A percentile compares a stretch with the other conserved stretches of the same genome.
These are phyloP conservation scores for Azemiops feae DNA, from an alignment of 2,113 vertebrate genomes.

Conservation along the genomic window DNA sequence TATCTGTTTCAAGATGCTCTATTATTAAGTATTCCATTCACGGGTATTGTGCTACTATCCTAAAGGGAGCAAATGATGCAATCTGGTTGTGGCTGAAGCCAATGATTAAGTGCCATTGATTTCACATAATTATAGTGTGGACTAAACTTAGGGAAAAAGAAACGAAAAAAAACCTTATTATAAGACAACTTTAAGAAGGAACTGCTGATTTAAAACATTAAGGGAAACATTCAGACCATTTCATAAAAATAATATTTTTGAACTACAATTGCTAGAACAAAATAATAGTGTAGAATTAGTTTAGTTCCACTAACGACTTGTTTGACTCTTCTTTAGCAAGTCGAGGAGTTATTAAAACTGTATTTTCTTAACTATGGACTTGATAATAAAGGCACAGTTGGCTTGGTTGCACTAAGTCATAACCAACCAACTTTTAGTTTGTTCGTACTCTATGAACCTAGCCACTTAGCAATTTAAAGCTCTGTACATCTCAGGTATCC, in stretches of 20 bases:
- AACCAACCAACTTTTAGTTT: not conserved
- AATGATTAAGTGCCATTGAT: not conserved
- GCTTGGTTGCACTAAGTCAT: not conserved
- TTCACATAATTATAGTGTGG: not conserved
- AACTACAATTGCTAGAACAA: not conserved
- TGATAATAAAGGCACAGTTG: not conserved
- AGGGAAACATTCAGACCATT: not conserved
- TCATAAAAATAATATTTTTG: not conserved
- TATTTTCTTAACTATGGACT: not conserved
- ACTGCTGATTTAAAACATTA: not conserved
- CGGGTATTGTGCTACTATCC: not conserved
- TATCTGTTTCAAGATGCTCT: rapidly evolving
- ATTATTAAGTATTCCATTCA: not conserved
- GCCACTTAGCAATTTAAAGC: not conserved
- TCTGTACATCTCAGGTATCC: not conserved
- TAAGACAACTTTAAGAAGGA: not conserved
- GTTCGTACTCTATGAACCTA: not conserved
- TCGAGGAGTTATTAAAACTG: not conserved
- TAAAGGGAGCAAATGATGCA: not conserved
- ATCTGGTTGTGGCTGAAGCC: not conserved
- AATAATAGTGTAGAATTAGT: not conserved
- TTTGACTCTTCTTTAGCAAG: not conserved
- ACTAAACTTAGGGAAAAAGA: not conserved
- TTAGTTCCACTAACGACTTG: not conserved
- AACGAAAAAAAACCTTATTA: not conserved